Evolutionary conservation across 2,888 invertebrate species (phyloP).

Genomic region (Dynastes hyllus): DNA sequence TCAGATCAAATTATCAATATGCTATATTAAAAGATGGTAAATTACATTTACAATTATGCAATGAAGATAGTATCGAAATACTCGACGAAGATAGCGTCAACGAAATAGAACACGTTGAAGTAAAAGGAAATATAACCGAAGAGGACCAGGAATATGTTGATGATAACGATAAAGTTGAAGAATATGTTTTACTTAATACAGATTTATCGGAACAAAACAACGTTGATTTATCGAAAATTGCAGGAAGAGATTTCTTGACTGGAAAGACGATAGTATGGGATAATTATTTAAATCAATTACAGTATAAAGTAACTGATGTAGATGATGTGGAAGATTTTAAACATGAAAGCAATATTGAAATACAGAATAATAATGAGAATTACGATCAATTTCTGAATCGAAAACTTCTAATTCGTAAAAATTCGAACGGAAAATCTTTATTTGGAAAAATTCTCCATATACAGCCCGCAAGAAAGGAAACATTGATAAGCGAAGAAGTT

Average conservation of each 20-base stretch:
- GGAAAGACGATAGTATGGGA: conserved; percentile 45
- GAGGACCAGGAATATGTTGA: conserved; percentile 3
- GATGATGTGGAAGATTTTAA: neutral
- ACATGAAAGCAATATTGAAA: neutral
- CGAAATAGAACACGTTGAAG: conserved; percentile 15
- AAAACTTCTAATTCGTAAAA: conserved; percentile 53
- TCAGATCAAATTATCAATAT: conserved; percentile 54
- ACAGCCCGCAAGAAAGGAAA: conserved; percentile 21
- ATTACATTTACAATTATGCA: conserved; percentile 55
- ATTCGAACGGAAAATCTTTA: conserved; percentile 55
- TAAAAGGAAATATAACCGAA: neutral
- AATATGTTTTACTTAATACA: conserved; percentile 27
- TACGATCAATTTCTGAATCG: conserved; percentile 48
- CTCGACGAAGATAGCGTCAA: conserved; percentile 30
- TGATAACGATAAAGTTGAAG: conserved; percentile 20
- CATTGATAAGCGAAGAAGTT: neutral
- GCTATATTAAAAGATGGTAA: conserved; percentile 60
- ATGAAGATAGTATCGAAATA: conserved; percentile 45
- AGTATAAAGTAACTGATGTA: conserved; percentile 15
- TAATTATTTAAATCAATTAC: conserved; percentile 44
- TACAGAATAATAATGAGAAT: neutral
- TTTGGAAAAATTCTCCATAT: conserved; percentile 59
- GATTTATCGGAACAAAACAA: neutral
- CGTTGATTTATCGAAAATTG: conserved; percentile 34
- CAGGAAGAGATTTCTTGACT: conserved; percentile 25